A percentile compares a stretch with the other conserved stretches of the same genome.
Conservation (phyloP, 2,113 vertebrate species). For the Emberiza fucata region DNA sequence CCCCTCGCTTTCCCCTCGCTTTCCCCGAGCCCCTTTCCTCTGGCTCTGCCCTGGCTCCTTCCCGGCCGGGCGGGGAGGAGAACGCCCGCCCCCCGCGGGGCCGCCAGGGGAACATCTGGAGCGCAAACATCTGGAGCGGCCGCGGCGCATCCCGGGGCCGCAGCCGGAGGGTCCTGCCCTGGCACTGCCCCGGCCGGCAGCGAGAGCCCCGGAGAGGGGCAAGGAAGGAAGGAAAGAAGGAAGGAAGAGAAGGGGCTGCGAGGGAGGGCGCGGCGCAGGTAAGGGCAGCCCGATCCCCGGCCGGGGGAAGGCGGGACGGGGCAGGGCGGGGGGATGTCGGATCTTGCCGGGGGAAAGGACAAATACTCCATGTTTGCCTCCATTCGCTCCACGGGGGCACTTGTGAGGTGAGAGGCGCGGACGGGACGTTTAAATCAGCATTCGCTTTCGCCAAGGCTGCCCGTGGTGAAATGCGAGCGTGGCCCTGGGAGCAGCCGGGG, state of each 20-base stretch:
- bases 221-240: too few species aligned
- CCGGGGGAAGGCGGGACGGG: not conserved
- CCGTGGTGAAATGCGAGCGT: fast-evolving
- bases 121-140: constrained; percentile 56
- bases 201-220: not conserved
- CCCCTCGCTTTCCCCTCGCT: not conserved
- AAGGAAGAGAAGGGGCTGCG: not conserved
- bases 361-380: not conserved
- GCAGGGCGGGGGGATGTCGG: not conserved
- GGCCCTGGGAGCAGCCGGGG: not conserved
- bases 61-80: not conserved
- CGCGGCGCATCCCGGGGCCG: not conserved
- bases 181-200: not conserved
- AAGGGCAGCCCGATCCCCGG: not conserved
- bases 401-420: not conserved
- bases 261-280: constrained; percentile 26
- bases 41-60: not conserved
- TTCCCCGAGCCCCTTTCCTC: not conserved
- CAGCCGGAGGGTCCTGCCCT: not conserved
- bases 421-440: not conserved
- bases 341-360: not conserved
- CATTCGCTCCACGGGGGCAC: fast-evolving
- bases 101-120: constrained; percentile 67
- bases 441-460: fast-evolving
- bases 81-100: not conserved